Evolutionary conservation across 2,797 vertebrate genomes (phyloP).

Genomic region (Muscicapa striata): DNA sequence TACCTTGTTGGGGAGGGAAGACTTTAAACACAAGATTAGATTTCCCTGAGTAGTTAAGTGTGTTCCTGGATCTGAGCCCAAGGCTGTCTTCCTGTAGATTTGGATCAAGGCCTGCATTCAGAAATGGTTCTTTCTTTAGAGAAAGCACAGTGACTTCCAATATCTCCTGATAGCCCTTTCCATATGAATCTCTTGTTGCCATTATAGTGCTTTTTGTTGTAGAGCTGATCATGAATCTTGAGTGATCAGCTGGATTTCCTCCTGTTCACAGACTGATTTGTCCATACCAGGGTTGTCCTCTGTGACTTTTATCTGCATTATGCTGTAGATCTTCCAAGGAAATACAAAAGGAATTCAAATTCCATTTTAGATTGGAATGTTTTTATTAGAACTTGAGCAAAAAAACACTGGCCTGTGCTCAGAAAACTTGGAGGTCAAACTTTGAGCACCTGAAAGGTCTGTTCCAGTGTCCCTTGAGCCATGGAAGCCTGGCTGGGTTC

Average conservation of each 20-base stretch:
- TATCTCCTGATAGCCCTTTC: background rate
- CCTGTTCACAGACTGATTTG: background rate
- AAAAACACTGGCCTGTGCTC: background rate
- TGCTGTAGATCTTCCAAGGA: background rate
- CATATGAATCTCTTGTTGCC: background rate
- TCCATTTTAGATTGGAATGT: background rate
- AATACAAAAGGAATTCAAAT: background rate
- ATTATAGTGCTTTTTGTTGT: background rate
- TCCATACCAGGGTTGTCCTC: background rate
- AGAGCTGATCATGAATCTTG: background rate
- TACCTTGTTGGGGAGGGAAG: background rate
- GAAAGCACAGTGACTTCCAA: background rate
- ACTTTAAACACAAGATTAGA: background rate
- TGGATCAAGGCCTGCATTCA: background rate
- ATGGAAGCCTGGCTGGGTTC: background rate
- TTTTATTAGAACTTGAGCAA: background rate
- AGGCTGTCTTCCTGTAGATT: background rate
- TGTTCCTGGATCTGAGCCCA: constrained; percentile 36
- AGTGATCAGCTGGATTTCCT: background rate
- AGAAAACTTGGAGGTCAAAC: background rate
- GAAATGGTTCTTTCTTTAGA: background rate
- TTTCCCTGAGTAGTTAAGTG: constrained; percentile 15
- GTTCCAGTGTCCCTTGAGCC: background rate
- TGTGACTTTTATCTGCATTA: background rate
- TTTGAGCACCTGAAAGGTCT: background rate